A percentile compares a stretch with the other conserved stretches of the same genome.
These are phyloP conservation scores for Thymelicus acteon DNA, from an alignment of 2,888 invertebrate genomes.

Conservation along the genomic window DNA sequence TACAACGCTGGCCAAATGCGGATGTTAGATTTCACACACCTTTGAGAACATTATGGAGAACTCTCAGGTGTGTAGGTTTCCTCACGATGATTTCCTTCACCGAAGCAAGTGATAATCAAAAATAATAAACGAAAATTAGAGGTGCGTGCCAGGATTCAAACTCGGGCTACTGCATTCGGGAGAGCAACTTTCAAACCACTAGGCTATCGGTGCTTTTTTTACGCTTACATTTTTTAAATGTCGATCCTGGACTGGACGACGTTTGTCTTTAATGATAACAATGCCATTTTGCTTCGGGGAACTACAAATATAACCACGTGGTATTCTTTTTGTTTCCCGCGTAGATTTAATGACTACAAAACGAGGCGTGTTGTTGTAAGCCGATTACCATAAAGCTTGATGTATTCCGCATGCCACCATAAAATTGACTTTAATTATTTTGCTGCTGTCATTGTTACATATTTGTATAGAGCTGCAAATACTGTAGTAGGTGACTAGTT, in stretches of 20 bases:
- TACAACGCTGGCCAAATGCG: too few relatives aligned
- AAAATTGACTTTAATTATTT: conserved; percentile 49
- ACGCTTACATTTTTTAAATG: background rate
- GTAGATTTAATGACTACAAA: conserved; percentile 43
- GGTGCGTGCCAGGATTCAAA: too few relatives aligned
- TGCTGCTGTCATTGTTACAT: conserved; percentile 57
- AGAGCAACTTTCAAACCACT: too few relatives aligned
- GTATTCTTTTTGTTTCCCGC: conserved; percentile 14
- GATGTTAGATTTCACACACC: too few relatives aligned
- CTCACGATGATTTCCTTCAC: too few relatives aligned
- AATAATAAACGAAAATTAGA: too few relatives aligned
- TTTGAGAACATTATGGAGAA: too few relatives aligned
- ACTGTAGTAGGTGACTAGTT: background rate
- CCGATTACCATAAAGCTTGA: conserved; percentile 52
- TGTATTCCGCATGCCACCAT: conserved; percentile 70
- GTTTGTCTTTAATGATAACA: background rate
- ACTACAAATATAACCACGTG: background rate
- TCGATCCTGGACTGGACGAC: background rate
- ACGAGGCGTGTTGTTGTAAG: conserved; percentile 47
- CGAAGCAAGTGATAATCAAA: too few relatives aligned
- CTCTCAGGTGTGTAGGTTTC: too few relatives aligned
- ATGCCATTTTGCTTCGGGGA: background rate
- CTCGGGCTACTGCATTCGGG: too few relatives aligned
- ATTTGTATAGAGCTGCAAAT: conserved; percentile 61
- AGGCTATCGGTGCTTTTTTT: too few relatives aligned